Evolutionary conservation across 2,113 vertebrate species (phyloP), one percentile per base, ranked within the genome.

Genomic region (Bucco capensis): DNA sequence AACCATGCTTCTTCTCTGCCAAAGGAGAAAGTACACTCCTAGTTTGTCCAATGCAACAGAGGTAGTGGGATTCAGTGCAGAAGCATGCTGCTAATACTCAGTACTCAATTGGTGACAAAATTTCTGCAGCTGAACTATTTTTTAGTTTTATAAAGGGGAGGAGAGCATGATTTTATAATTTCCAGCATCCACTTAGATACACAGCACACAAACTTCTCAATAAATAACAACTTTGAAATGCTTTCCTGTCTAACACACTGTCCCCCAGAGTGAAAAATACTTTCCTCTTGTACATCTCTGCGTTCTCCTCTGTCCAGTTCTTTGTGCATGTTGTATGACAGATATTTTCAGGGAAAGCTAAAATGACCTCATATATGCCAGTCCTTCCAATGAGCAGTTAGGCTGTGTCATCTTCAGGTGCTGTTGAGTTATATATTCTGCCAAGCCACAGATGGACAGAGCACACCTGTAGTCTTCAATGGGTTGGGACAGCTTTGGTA

Each of bases 391-490:
- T 2, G 10, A 88, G 25, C 58, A 23, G 35, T 77, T 78, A 37
- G 4, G 3, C 23, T 23, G 37, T 4, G 31, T 58, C 78, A 87
- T n/a, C 67, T 83, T 82, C 38, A 80, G 82, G 57, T 83, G 51
- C 51, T 76, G 47, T 17, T 57, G 67, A 67, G 57, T 74, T 77
- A 42, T 27, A 22, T 11, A 13, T 38, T 80, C 58, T 87, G 84
- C 81, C 92, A 94, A 89, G 53, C 17, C 85, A 74, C 89, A 92
- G 85, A 88, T 24, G 70, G 91, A 64, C 71, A 80, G 37, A 85
- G 67, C 42, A 72, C 37, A 67, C 89, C 74, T 62, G 54, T 62
- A 70, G 54, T 65, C 78, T 76, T 76, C n/a, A 62, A 50, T 5
- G 38, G 19, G 10, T 62, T 31, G 58, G 42, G 38, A 61, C 8